Evolutionary conservation across 2,888 invertebrate genomes (phyloP).

Genomic region (Chironomus riparius): DNA sequence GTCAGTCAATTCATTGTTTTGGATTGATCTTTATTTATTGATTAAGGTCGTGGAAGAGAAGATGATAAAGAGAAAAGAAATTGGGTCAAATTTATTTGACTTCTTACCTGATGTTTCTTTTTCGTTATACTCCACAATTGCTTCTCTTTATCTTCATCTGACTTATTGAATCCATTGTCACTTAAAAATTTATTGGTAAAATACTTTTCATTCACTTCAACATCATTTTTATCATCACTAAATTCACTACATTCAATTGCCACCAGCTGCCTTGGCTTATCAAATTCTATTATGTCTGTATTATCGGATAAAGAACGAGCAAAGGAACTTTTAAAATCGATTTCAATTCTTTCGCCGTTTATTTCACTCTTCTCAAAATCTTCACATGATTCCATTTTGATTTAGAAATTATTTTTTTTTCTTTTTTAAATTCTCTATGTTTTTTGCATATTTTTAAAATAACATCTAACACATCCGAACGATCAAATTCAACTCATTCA

Average conservation of each 20-base stretch:
- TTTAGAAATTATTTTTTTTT: too few relatives aligned
- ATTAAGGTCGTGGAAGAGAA: neutral
- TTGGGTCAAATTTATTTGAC: slow-evolving; percentile 8
- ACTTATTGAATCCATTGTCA: slow-evolving; percentile 5
- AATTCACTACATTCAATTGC: slow-evolving; percentile 34
- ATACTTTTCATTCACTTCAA: neutral
- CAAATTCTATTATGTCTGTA: slow-evolving; percentile 30
- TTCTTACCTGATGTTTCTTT: slow-evolving; percentile 13
- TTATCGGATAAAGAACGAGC: slow-evolving; percentile 45
- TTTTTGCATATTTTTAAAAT: too few relatives aligned
- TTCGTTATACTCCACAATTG: slow-evolving; percentile 13
- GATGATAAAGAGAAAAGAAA: neutral
- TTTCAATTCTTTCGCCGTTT: neutral
- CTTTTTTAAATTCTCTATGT: too few relatives aligned
- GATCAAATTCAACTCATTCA: too few relatives aligned
- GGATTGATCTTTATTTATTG: neutral
- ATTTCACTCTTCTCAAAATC: too few relatives aligned
- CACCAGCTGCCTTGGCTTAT: slow-evolving; percentile 40
- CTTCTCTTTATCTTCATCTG: slow-evolving; percentile 18
- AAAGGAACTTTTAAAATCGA: slow-evolving; percentile 47
- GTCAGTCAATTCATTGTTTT: neutral
- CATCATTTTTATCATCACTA: slow-evolving; percentile 11
- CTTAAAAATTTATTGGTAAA: neutral
- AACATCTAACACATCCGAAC: too few relatives aligned
- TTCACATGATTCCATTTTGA: too few relatives aligned